Evolutionary conservation across 2,113 vertebrate species (phyloP).

Genomic region (Menura novaehollandiae): DNA sequence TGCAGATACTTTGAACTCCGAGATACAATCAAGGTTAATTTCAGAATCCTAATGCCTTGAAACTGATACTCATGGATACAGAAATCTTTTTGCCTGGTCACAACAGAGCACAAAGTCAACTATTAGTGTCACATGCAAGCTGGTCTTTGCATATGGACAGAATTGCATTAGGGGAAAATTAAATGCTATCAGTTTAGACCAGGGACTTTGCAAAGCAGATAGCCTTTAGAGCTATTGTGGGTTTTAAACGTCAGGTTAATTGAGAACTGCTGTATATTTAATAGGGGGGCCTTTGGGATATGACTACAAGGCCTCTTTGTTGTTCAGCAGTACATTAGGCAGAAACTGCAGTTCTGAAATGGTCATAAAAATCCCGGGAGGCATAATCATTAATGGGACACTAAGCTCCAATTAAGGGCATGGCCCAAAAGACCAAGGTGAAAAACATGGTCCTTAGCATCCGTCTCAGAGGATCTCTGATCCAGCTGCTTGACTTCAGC

Average conservation of each 20-base stretch:
- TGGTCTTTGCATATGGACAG: constrained; percentile 62
- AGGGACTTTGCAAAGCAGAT: constrained; percentile 43
- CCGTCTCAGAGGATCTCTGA: constrained; percentile 75
- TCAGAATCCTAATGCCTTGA: neutral
- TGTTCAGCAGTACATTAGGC: constrained; percentile 73
- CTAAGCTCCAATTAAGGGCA: constrained; percentile 86
- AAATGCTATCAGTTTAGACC: constrained; percentile 24
- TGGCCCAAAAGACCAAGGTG: constrained; percentile 78
- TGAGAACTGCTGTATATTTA: constrained; percentile 67
- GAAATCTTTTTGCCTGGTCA: constrained; percentile 25
- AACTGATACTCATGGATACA: constrained; percentile 15
- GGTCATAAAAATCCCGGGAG: constrained; percentile 72
- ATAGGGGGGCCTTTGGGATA: constrained; percentile 60
- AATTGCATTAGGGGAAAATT: constrained; percentile 33
- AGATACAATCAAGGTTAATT: constrained; percentile 7
- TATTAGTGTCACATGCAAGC: constrained; percentile 24
- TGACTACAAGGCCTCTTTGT: constrained; percentile 53
- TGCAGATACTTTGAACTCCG: neutral
- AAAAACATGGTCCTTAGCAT: constrained; percentile 54
- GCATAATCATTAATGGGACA: constrained; percentile 81
- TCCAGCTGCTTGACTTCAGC: constrained; percentile 54
- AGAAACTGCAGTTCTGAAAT: constrained; percentile 74
- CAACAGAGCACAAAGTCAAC: constrained; percentile 11
- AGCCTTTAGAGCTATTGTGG: constrained; percentile 37
- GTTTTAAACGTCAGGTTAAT: constrained; percentile 70